A percentile compares a stretch with the other conserved stretches of the same genome.
Conservation (phyloP, 2,888 invertebrate genomes). For the Uropetala carovei region DNA sequence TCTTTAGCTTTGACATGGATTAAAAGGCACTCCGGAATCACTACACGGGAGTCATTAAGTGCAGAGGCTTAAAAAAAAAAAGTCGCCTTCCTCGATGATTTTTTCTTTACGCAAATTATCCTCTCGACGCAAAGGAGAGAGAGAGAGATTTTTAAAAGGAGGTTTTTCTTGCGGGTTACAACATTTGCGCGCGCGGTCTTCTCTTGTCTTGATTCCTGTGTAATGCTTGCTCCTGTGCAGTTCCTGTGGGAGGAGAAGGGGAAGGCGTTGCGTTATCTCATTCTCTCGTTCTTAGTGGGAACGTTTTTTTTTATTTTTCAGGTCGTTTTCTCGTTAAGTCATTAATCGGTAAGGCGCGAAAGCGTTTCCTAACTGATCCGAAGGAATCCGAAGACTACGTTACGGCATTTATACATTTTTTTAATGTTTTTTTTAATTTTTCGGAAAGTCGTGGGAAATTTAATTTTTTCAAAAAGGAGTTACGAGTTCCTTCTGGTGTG, state of each 20-base stretch:
- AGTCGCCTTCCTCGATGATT: too few species aligned
- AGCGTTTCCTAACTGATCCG: slow-evolving; percentile 38
- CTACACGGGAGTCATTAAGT: not conserved
- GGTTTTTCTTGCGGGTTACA: not conserved
- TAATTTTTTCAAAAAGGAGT: not conserved
- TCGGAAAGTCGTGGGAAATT: not conserved
- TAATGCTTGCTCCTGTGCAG: slow-evolving; percentile 47
- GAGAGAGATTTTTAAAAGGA: not conserved
- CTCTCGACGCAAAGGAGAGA: not conserved
- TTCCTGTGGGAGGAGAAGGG: slow-evolving; percentile 53
- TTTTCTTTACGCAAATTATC: not conserved
- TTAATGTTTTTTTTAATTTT: not conserved
- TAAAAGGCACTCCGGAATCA: not conserved
- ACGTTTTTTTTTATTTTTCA: not conserved
- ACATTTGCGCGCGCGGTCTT: not conserved
- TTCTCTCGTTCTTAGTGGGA: not conserved
- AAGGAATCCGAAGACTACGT: not conserved
- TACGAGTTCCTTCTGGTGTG: not conserved
- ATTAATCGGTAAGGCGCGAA: slow-evolving; percentile 39
- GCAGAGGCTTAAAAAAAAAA: not conserved
- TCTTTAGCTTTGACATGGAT: not conserved
- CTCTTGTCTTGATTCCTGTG: slow-evolving; percentile 31
- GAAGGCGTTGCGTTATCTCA: slow-evolving; percentile 31
- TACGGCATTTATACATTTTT: not conserved
- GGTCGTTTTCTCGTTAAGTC: slow-evolving; percentile 27